These are phyloP conservation scores for Oxyura jamaicensis DNA, from an alignment of 2,113 vertebrate species.

Conservation along the genomic window DNA sequence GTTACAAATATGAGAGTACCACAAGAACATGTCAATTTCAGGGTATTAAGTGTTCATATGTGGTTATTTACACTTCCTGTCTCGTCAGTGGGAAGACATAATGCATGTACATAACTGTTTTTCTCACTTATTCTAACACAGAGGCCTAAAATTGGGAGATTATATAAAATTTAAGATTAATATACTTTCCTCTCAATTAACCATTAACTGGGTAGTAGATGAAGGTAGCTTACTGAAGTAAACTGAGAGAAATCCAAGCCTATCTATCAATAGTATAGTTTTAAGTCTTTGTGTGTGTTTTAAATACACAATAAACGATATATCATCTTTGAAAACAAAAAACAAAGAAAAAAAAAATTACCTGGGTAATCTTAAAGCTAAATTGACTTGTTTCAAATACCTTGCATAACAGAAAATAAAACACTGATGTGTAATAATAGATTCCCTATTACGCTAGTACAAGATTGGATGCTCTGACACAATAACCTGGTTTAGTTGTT, in stretches of 20 bases:
- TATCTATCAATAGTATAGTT: too few species aligned
- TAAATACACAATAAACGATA: neutral
- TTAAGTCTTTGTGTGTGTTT: neutral
- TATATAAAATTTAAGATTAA: neutral
- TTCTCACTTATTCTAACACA: neutral
- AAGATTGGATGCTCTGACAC: neutral
- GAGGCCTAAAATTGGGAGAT: neutral
- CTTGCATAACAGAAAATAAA: neutral
- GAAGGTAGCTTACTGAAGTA: neutral
- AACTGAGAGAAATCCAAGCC: neutral
- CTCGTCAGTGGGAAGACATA: neutral
- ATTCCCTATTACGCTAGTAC: neutral
- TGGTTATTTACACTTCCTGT: neutral
- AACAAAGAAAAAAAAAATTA: neutral
- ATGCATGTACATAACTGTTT: neutral
- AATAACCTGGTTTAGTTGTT: neutral
- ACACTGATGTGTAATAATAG: neutral
- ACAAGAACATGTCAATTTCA: neutral
- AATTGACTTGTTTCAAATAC: neutral
- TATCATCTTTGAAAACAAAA: neutral
- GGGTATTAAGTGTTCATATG: neutral
- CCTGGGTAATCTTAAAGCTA: neutral
- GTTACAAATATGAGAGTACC: neutral
- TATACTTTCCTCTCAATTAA: neutral
- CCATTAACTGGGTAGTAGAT: neutral